Conservation (phyloP, 1,140 invertebrate species). For the Rhyacophila brunnea region DNA sequence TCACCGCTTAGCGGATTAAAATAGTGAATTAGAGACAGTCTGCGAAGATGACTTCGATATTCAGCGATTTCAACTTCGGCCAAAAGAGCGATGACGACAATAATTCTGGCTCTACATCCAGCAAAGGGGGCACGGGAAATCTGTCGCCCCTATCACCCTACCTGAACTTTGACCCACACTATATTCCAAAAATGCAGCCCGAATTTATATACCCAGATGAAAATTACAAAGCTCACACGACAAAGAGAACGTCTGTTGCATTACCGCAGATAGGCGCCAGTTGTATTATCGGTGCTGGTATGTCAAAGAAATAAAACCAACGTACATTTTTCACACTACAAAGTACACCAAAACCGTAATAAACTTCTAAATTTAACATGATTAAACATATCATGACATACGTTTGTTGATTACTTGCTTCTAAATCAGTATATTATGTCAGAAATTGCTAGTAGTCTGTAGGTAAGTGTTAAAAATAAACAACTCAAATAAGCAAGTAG, state of each 20-base stretch:
- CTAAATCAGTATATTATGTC: no score
- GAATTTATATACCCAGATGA: conserved; percentile 91
- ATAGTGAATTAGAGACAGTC: conserved; percentile 6
- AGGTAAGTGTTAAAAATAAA: no score
- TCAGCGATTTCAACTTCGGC: conserved; percentile 12
- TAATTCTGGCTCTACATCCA: background rate
- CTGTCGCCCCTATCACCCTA: conserved; percentile 74
- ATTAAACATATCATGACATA: background rate
- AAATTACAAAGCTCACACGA: conserved; percentile 52
- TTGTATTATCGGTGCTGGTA: conserved; percentile 75
- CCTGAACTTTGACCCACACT: conserved; percentile 87
- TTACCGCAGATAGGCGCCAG: conserved; percentile 92
- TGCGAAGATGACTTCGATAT: conserved; percentile 19
- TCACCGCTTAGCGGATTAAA: conserved; percentile 1
- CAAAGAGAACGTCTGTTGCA: conserved; percentile 64
- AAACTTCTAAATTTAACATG: background rate
- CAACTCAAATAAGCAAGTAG: no score
- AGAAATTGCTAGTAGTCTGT: no score
- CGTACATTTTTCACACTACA: background rate
- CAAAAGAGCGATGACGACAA: conserved; percentile 10
- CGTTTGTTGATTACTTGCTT: no score
- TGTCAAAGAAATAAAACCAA: background rate
- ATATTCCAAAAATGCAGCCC: conserved; percentile 77
- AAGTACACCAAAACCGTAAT: no score
- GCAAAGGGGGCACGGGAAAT: conserved; percentile 10